A percentile compares a stretch with the other conserved stretches of the same genome.
phyloP scores from a whole-genome alignment of 2,888 invertebrate species.

The Campopleginae sp. region DNA sequence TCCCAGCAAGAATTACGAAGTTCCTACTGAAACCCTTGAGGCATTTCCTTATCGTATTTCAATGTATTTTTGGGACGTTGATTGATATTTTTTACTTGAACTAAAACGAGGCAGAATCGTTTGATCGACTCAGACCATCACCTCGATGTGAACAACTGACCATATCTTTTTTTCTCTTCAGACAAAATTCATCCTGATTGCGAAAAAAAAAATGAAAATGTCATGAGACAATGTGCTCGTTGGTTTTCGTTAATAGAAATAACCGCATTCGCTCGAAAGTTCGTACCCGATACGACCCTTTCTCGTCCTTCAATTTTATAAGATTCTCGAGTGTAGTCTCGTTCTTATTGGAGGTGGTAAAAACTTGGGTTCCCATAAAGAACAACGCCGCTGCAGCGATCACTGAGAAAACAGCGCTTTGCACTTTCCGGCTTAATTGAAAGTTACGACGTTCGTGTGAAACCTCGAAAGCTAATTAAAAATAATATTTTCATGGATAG shows the following conservation, averaged over 20 bases:
- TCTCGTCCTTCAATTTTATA: constrained; percentile 5
- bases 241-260: not conserved
- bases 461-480: constrained; percentile 37
- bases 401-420: constrained; percentile 35
- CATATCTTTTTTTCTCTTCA: too few species aligned
- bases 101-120: too few species aligned
- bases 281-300: not conserved
- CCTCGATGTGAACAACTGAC: too few species aligned
- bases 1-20: too few species aligned
- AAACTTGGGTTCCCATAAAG: constrained; percentile 4
- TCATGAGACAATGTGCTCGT: not conserved
- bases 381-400: constrained; percentile 4
- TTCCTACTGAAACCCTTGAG: too few species aligned
- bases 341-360: not conserved
- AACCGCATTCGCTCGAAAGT: not conserved
- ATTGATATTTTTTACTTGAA: not conserved
- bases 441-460: constrained; percentile 31
- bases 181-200: too few species aligned
- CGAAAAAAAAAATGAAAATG: not conserved
- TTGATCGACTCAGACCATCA: too few species aligned
- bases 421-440: constrained; percentile 47
- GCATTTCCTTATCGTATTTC: not conserved
- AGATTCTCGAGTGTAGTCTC: not conserved
- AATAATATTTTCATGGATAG: constrained; percentile 22
- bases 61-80: not conserved